Evolutionary conservation across 2,797 vertebrate species (phyloP), one percentile per base, ranked within the genome.

Genomic region (Halcyon smyrnensis): DNA sequence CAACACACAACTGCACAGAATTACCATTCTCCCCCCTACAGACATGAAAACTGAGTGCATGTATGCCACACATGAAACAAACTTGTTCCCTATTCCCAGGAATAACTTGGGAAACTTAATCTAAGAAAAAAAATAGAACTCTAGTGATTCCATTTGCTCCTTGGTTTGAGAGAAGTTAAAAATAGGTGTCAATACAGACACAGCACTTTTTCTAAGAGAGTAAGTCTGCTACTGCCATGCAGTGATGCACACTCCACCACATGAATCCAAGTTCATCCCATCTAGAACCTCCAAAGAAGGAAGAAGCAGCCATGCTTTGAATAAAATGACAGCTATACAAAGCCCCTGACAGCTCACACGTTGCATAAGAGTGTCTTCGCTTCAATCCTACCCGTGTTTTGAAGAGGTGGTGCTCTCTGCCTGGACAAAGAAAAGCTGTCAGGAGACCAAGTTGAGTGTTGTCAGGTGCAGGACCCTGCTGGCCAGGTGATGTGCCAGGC

Each of bases 91-190:
- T 84, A 48, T 69, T 95, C 90, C 93, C 86, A 93, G 74, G 48
- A 95, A 94, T 89, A 86, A 90, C 70, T 94, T 8, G 34, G 74
- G 90, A 97, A 90, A 68, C 89, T 76, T 56, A 93, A 88, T 91
- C 7, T 79, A 95, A 84, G 46, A n/a, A 48, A 91, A 96, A 95
- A 95, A 92, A 96, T 91, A 96, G 63, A 96, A 84, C 27, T 90
- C 85, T 89, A 68, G 95, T 96, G 96, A 96, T 91, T 93, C 67
- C 7, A 15, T 70, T 79, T 91, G 71, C 67, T 84, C 51, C 95
- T 84, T 81, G n/a, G 59, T 77, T 95, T 95, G 69, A 93, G 57
- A 93, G 56, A 84, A 57, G 74, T 63, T 93, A 89, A 81, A 92
- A 92, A 88, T 4, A 89, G 28, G 88, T 92, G 91, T 79, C 92